phyloP scores from a whole-genome alignment of 2,888 invertebrate species.

The Lasioglossum calceatum region DNA sequence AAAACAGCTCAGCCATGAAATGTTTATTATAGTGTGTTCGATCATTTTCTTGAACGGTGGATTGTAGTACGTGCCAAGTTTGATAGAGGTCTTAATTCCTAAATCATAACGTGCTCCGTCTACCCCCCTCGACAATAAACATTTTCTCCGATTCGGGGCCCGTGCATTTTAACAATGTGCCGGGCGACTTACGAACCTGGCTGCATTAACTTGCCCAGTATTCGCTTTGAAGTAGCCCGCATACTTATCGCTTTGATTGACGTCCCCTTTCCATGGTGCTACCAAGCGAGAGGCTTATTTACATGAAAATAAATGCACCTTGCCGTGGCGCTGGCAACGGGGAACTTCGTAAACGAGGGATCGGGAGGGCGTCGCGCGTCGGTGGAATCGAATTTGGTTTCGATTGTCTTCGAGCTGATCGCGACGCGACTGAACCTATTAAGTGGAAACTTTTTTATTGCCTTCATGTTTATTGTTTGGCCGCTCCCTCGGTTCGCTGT shows the following conservation, averaged over 20 bases:
- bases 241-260: slow-evolving; percentile 71
- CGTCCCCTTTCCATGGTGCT: slow-evolving; percentile 64
- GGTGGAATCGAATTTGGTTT: slow-evolving; percentile 44
- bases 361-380: background rate
- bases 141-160: slow-evolving; percentile 27
- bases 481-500: background rate
- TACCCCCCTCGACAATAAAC: slow-evolving; percentile 27
- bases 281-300: slow-evolving; percentile 65
- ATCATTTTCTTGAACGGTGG: background rate
- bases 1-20: background rate
- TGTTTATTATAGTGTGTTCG: slow-evolving; percentile 2
- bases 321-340: slow-evolving; percentile 39
- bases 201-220: slow-evolving; percentile 59
- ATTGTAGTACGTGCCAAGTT: slow-evolving; percentile 27
- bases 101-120: slow-evolving; percentile 35
- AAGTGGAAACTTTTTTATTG: slow-evolving; percentile 23
- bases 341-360: slow-evolving; percentile 20
- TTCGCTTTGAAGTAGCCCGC: slow-evolving; percentile 70
- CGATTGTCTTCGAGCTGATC: slow-evolving; percentile 22
- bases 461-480: background rate
- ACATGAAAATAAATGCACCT: slow-evolving; percentile 71
- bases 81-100: slow-evolving; percentile 61
- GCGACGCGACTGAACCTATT: slow-evolving; percentile 17
- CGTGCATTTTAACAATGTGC: slow-evolving; percentile 64
- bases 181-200: slow-evolving; percentile 56